Conservation (phyloP, 2,113 vertebrate species). For the Todiramphus saurophagus region DNA sequence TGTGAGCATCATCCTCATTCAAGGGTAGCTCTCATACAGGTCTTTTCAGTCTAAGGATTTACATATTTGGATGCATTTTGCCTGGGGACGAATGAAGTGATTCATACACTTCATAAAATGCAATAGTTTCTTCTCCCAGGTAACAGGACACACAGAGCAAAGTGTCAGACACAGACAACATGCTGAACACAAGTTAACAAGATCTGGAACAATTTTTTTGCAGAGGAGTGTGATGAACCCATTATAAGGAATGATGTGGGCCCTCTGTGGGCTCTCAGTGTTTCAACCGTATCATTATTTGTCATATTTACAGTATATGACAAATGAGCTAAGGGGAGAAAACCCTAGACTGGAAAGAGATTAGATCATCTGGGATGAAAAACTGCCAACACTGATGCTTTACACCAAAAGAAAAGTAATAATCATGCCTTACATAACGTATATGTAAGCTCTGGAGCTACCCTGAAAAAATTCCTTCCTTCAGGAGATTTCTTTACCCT, state of each 20-base stretch:
- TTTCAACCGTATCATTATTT: slow-evolving; percentile 57
- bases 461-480: neutral
- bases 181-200: slow-evolving; percentile 43
- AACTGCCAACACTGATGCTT: slow-evolving; percentile 31
- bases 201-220: slow-evolving; percentile 33
- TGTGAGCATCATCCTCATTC: neutral
- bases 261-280: slow-evolving; percentile 22
- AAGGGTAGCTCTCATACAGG: neutral
- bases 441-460: slow-evolving; percentile 18
- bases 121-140: neutral
- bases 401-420: slow-evolving; percentile 23
- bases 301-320: slow-evolving; percentile 65
- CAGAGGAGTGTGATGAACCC: slow-evolving; percentile 12
- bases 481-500: neutral
- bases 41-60: neutral
- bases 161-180: neutral
- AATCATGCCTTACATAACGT: slow-evolving; percentile 36
- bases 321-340: slow-evolving; percentile 54
- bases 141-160: neutral
- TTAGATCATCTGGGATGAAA: slow-evolving; percentile 65
- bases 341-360: slow-evolving; percentile 48
- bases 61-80: neutral
- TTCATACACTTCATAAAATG: neutral
- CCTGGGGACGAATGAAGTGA: neutral
- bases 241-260: slow-evolving; percentile 19